Evolutionary conservation across 92 coral and sea anemone species (phyloP).

Genomic region (Heliopora coerulea): DNA sequence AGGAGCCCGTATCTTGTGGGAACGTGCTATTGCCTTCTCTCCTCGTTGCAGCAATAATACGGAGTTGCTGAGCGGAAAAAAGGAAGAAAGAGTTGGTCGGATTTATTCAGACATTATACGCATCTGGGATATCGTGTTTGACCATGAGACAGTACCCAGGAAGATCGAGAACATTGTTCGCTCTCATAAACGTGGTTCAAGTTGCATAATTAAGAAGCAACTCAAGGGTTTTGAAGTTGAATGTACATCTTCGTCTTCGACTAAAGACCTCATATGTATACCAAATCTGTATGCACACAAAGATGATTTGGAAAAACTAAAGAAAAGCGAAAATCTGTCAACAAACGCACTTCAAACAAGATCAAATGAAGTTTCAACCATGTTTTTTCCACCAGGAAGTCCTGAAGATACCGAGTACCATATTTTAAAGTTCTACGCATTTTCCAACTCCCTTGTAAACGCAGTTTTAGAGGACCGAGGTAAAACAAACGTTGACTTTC

Average conservation of each 20-base stretch:
- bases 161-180: conserved; percentile 71
- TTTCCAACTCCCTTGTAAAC: conserved; percentile 70
- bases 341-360: conserved; percentile 12
- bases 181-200: conserved; percentile 86
- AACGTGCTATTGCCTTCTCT: conserved; percentile 87
- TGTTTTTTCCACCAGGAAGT: conserved; percentile 92
- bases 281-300: conserved; percentile 23
- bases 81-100: conserved; percentile 17
- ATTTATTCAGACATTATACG: conserved; percentile 95
- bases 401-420: conserved; percentile 93
- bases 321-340: background rate
- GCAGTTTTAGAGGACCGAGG: conserved; percentile 65
- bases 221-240: conserved; percentile 61
- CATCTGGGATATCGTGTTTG: conserved; percentile 90
- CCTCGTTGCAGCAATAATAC: conserved; percentile 79
- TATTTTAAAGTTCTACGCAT: conserved; percentile 86
- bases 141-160: conserved; percentile 69
- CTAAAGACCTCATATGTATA: background rate
- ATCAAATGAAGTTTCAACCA: conserved; percentile 18
- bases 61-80: conserved; percentile 49
- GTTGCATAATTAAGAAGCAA: conserved; percentile 79
- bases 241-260: conserved; percentile 7
- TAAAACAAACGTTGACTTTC: conserved; percentile 71
- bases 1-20: conserved; percentile 83
- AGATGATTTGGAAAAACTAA: conserved; percentile 29